A percentile compares a stretch with the other conserved stretches of the same genome.
These are phyloP conservation scores for Eucera pruinosa DNA, from an alignment of 2,888 invertebrate genomes.

Conservation along the genomic window DNA sequence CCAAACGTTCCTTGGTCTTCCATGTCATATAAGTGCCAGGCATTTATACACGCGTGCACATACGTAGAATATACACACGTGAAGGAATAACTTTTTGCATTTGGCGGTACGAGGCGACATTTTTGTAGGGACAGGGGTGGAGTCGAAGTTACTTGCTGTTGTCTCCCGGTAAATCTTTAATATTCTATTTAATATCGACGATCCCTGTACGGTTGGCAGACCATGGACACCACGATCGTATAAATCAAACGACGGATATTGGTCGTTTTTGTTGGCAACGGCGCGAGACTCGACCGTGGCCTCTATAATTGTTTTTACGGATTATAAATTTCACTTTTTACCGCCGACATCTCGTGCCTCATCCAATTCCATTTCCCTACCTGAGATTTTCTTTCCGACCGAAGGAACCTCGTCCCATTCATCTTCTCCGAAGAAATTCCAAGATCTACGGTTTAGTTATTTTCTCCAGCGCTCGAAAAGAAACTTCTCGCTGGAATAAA, in stretches of 20 bases:
- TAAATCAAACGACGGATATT: conserved; percentile 83
- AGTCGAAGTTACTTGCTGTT: conserved; percentile 65
- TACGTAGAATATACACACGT: neutral
- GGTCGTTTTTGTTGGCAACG: conserved; percentile 78
- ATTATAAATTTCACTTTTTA: conserved; percentile 81
- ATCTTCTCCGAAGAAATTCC: conserved; percentile 42
- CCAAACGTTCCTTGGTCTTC: conserved; percentile 42
- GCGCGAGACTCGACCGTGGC: conserved; percentile 60
- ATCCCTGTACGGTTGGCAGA: conserved; percentile 55
- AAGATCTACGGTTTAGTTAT: conserved; percentile 33
- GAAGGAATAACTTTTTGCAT: conserved; percentile 46
- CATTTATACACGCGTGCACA: conserved; percentile 1
- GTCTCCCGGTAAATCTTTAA: conserved; percentile 80
- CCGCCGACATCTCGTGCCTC: conserved; percentile 19
- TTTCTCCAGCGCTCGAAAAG: neutral
- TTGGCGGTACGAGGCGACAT: conserved; percentile 1
- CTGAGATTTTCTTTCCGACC: conserved; percentile 56
- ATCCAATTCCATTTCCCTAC: conserved; percentile 53
- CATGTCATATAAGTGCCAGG: conserved; percentile 21
- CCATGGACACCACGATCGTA: conserved; percentile 69
- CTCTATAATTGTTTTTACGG: conserved; percentile 83
- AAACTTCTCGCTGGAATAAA: conserved; percentile 20
- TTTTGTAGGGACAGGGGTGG: neutral
- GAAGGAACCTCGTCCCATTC: conserved; percentile 41
- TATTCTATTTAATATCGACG: conserved; percentile 82